Conservation (phyloP, 2,797 vertebrate genomes). For the Cheirogaleus major region DNA sequence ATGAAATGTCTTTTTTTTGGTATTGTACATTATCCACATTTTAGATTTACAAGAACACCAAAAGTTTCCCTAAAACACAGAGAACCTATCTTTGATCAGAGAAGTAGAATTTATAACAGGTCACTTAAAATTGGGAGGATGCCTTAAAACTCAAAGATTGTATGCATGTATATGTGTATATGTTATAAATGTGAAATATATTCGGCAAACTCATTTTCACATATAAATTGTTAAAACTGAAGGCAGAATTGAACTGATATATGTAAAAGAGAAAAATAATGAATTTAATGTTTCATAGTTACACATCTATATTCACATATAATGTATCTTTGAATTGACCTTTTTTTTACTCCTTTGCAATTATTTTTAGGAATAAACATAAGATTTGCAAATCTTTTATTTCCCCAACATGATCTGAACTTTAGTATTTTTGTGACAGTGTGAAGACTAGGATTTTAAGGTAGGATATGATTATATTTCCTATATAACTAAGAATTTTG, state of each 20-base stretch:
- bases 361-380: constrained; percentile 59
- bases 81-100: background rate
- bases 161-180: background rate
- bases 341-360: background rate
- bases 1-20: background rate
- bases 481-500: constrained; percentile 54
- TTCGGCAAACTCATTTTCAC: background rate
- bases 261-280: background rate
- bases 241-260: background rate
- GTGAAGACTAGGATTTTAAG: constrained; percentile 56
- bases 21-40: background rate
- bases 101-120: background rate
- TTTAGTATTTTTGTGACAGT: constrained; percentile 62
- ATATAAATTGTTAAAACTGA: background rate
- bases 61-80: background rate
- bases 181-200: constrained; percentile 6
- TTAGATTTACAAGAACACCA: background rate
- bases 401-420: constrained; percentile 46
- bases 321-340: constrained; percentile 12
- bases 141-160: constrained; percentile 12
- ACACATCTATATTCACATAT: background rate
- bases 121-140: constrained; percentile 1
- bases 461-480: constrained; percentile 69
- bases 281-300: background rate
- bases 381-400: constrained; percentile 53